Evolutionary conservation across 2,797 vertebrate species (phyloP).

Genomic region (Poliocrania exsul): DNA sequence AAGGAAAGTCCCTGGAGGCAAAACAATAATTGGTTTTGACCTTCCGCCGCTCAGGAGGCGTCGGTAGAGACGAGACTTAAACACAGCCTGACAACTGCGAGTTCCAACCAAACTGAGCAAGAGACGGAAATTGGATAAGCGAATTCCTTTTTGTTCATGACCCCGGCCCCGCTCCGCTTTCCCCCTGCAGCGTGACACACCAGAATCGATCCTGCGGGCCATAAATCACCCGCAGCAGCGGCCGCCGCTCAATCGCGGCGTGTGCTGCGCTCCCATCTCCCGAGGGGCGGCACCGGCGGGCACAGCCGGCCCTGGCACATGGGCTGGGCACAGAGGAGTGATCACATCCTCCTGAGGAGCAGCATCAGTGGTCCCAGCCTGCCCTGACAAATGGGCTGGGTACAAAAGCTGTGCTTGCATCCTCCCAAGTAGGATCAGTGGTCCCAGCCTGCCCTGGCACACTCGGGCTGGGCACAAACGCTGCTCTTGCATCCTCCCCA

Average conservation of each 20-base stretch:
- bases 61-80: conserved; percentile 55
- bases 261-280: neutral
- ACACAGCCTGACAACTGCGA: conserved; percentile 64
- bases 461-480: too few species aligned
- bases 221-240: conserved; percentile 3
- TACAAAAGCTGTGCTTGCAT: neutral
- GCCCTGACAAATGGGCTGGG: neutral
- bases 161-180: conserved; percentile 46
- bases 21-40: conserved; percentile 74
- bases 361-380: neutral
- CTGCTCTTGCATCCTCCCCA: too few species aligned
- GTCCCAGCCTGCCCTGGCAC: too few species aligned
- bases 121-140: conserved; percentile 73
- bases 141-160: conserved; percentile 72
- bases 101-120: conserved; percentile 60
- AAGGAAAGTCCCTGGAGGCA: conserved; percentile 70
- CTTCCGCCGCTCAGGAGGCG: conserved; percentile 65
- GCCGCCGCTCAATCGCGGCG: neutral
- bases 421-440: too few species aligned
- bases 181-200: conserved; percentile 56
- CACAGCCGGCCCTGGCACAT: neutral
- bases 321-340: neutral
- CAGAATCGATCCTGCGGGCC: conserved; percentile 13
- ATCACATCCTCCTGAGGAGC: too few species aligned
- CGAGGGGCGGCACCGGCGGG: too few species aligned